These are phyloP conservation scores for Oryzias melastigma DNA, from an alignment of 2,113 vertebrate species.

Conservation along the genomic window DNA sequence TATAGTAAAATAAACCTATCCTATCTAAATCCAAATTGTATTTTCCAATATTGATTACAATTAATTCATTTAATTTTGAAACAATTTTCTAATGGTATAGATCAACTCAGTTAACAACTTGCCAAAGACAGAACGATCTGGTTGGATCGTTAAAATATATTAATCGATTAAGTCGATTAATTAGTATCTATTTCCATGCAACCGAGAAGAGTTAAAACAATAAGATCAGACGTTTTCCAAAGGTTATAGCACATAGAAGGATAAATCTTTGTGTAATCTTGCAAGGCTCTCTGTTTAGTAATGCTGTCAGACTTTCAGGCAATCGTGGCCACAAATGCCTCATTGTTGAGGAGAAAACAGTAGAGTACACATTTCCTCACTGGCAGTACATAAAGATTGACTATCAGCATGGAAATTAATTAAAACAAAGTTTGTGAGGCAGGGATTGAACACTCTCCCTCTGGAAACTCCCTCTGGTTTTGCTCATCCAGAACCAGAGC, in stretches of 20 bases:
- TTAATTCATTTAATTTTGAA: no score
- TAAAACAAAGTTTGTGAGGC: slow-evolving; percentile 29
- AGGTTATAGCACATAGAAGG: background rate
- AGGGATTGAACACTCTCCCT: slow-evolving; percentile 37
- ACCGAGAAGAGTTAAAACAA: background rate
- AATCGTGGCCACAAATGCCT: slow-evolving; percentile 39
- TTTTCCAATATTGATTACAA: no score
- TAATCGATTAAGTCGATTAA: no score
- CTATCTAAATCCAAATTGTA: no score
- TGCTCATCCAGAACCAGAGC: slow-evolving; percentile 31
- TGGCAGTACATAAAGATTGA: slow-evolving; percentile 10
- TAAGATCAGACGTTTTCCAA: background rate
- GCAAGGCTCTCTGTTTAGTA: slow-evolving; percentile 14
- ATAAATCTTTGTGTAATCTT: background rate
- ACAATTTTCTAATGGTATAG: no score
- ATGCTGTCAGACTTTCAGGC: slow-evolving; percentile 13
- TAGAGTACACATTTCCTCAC: slow-evolving; percentile 1
- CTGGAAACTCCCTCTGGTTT: slow-evolving; percentile 21
- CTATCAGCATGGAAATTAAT: slow-evolving; percentile 26
- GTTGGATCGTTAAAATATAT: no score
- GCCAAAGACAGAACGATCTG: no score
- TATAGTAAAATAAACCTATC: no score
- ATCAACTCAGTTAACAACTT: no score
- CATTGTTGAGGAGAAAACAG: slow-evolving; percentile 30
- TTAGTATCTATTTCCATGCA: no score